A percentile compares a stretch with the other conserved stretches of the same genome.
Evolutionary conservation across 2,797 vertebrate genomes (phyloP).

Genomic region (Gambusia yucatana): DNA sequence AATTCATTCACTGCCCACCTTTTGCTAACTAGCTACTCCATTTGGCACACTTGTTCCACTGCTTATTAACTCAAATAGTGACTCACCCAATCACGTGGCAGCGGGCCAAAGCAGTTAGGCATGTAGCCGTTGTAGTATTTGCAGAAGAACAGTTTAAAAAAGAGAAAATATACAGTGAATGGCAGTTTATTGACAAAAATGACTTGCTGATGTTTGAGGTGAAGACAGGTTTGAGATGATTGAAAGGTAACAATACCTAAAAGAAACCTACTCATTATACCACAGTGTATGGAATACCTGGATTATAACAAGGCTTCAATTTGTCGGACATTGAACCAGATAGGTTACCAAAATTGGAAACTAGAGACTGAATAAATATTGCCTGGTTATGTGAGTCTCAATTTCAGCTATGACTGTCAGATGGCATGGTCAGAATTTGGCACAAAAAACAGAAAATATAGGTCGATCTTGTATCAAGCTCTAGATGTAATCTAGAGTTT

Average conservation of each 20-base stretch:
- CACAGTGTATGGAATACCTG: not conserved
- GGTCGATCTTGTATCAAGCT: not conserved
- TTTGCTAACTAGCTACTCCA: not conserved
- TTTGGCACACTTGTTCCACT: not conserved
- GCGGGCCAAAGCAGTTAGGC: not conserved
- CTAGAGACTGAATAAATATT: not conserved
- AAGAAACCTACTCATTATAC: not conserved
- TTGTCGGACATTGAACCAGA: not conserved
- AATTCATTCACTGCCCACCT: conserved; percentile 1
- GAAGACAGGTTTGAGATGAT: not conserved
- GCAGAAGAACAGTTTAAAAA: not conserved
- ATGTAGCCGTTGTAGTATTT: not conserved
- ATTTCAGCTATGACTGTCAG: not conserved
- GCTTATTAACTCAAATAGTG: not conserved
- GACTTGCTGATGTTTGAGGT: not conserved
- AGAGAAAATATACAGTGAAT: not conserved
- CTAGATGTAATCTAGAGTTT: not conserved
- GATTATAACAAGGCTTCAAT: not conserved
- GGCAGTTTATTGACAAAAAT: not conserved
- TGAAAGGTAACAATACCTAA: not conserved
- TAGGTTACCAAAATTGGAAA: not conserved
- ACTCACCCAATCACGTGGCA: not conserved
- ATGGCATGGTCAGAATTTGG: not conserved
- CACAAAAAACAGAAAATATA: not conserved
- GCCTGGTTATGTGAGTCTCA: not conserved